Conservation (phyloP, 2,888 invertebrate genomes). For the Shargacucullia verbasci region DNA sequence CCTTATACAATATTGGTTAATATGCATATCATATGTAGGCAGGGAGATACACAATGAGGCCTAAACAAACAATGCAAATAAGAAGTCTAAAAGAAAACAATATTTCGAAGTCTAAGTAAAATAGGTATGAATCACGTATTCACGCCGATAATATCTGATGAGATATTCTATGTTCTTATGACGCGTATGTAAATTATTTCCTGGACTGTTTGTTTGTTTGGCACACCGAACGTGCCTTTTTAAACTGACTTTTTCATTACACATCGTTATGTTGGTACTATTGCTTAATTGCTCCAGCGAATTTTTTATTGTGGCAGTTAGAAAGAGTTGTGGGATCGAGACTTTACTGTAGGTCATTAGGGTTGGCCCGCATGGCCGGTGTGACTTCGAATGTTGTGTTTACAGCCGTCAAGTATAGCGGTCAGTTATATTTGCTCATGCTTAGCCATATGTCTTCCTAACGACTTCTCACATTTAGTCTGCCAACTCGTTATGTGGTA, state of each 20-base stretch:
- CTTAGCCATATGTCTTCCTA: constrained; percentile 62
- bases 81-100: constrained; percentile 6
- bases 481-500: constrained; percentile 48
- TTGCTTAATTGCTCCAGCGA: constrained; percentile 33
- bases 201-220: constrained; percentile 26
- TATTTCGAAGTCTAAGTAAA: constrained; percentile 7
- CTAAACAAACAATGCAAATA: constrained; percentile 32
- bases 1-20: constrained; percentile 12
- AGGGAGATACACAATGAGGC: constrained; percentile 1
- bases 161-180: constrained; percentile 7
- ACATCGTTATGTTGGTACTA: constrained; percentile 41
- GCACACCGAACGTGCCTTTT: constrained; percentile 10
- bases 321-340: constrained; percentile 20
- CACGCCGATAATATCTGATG: constrained; percentile 26
- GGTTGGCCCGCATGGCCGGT: constrained; percentile 23
- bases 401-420: constrained; percentile 44
- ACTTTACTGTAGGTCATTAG: constrained; percentile 45
- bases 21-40: constrained; percentile 1
- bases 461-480: constrained; percentile 73
- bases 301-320: constrained; percentile 42
- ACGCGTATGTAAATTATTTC: constrained; percentile 30
- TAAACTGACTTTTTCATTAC: constrained; percentile 34
- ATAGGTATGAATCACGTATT: constrained; percentile 1
- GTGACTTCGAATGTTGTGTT: constrained; percentile 28
- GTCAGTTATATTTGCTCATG: constrained; percentile 55